phyloP scores from a whole-genome alignment of 35 echinoderm and acorn worm genomes.

The Strongylocentrotus purpuratus region DNA sequence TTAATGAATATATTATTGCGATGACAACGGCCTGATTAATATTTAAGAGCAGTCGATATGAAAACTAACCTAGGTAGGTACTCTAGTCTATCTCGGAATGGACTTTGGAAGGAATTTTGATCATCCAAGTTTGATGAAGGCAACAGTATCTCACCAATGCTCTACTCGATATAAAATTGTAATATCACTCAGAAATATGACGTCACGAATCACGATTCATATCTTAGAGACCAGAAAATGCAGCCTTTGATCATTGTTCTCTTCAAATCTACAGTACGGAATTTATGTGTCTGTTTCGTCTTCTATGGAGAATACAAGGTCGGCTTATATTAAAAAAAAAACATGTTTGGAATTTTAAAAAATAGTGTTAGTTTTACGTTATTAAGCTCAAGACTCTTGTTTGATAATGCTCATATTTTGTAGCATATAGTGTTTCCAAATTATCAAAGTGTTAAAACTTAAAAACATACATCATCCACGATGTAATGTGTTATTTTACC shows the following conservation, averaged over 20 bases:
- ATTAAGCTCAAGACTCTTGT: no score
- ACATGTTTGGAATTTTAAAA: no score
- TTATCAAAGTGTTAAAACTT: no score
- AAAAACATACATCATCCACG: no score
- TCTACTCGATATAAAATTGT: not conserved
- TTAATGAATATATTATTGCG: not conserved
- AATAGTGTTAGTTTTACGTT: no score
- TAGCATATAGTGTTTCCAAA: no score
- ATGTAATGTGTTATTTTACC: no score
- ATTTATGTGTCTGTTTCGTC: no score
- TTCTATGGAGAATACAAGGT: no score
- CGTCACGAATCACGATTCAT: not conserved
- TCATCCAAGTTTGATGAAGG: not conserved
- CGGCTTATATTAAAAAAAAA: no score
- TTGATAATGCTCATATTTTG: no score
- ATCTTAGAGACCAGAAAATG: not conserved
- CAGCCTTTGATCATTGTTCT: not conserved
- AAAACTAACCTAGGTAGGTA: not conserved
- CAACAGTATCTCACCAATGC: no score
- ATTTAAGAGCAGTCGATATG: not conserved
- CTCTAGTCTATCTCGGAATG: not conserved
- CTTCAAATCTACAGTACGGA: not conserved
- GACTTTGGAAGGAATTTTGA: not conserved
- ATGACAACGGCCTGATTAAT: not conserved
- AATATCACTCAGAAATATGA: not conserved